These are phyloP conservation scores for Eleutherodactylus coqui DNA, from an alignment of 2,797 vertebrate species.

Conservation along the genomic window DNA sequence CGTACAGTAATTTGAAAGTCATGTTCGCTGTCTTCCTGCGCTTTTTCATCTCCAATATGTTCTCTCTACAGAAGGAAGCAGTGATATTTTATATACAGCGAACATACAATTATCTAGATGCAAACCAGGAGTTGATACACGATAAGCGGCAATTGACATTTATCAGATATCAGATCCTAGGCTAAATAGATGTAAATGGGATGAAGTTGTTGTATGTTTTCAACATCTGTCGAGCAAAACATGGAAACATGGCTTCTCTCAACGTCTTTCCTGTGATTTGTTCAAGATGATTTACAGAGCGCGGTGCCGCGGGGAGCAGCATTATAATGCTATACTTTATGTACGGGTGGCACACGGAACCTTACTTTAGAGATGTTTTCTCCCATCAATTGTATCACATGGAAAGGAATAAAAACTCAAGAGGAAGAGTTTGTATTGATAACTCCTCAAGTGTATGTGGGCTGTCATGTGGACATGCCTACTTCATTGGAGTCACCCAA, in stretches of 20 bases:
- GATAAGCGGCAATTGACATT: neutral
- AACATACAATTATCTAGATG: neutral
- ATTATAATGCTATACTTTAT: neutral
- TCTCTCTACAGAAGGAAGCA: neutral
- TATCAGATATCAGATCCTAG: neutral
- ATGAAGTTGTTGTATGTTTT: neutral
- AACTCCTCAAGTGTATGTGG: neutral
- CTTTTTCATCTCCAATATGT: neutral
- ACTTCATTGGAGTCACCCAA: neutral
- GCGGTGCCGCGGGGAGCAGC: neutral
- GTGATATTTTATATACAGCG: constrained; percentile 9
- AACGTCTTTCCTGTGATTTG: neutral
- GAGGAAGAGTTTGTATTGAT: neutral
- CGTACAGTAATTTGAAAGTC: constrained; percentile 71
- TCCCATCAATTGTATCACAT: neutral
- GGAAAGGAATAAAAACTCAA: neutral
- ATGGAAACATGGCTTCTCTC: neutral
- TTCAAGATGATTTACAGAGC: neutral
- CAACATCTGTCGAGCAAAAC: neutral
- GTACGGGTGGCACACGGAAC: neutral
- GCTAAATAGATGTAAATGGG: neutral
- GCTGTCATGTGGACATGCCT: neutral
- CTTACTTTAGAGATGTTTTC: neutral
- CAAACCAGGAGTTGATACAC: constrained; percentile 18
- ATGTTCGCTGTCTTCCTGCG: constrained; percentile 10